Evolutionary conservation across 1,140 invertebrate species (phyloP).

Genomic region (Metaphire vulgaris): DNA sequence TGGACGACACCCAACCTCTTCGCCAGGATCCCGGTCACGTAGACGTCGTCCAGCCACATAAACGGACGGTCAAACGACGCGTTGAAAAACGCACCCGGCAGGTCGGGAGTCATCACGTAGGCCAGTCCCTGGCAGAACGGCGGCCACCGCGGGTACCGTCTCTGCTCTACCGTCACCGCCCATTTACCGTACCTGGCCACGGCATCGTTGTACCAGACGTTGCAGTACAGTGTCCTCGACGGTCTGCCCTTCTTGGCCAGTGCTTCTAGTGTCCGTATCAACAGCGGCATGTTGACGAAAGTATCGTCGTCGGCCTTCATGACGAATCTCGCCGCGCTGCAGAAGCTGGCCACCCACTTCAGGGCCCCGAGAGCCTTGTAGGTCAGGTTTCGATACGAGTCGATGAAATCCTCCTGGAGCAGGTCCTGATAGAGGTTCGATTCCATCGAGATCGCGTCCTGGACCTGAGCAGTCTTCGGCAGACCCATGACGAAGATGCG

Average conservation of each 20-base stretch:
- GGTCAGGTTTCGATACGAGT: conserved; percentile 73
- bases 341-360: conserved; percentile 68
- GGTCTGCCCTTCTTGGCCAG: conserved; percentile 27
- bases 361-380: conserved; percentile 78
- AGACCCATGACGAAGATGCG: conserved; percentile 65
- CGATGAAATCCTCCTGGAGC: conserved; percentile 69
- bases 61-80: background rate
- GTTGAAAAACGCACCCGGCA: background rate
- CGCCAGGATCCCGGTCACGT: conserved; percentile 43
- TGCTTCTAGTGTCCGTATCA: conserved; percentile 23
- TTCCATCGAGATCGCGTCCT: conserved; percentile 58
- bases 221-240: conserved; percentile 34
- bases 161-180: conserved; percentile 47
- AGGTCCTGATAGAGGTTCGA: conserved; percentile 60
- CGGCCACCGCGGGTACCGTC: conserved; percentile 39
- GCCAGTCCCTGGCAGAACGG: background rate
- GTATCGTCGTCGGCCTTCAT: conserved; percentile 56
- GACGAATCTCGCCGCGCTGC: conserved; percentile 55
- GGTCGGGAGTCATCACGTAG: background rate
- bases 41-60: background rate
- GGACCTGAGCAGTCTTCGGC: conserved; percentile 46
- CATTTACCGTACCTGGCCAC: conserved; percentile 45
- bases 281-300: conserved; percentile 48
- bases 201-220: conserved; percentile 36
- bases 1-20: conserved; percentile 32